Conservation (phyloP, 2,797 vertebrate genomes). For the Sphenopsis melanotis region DNA sequence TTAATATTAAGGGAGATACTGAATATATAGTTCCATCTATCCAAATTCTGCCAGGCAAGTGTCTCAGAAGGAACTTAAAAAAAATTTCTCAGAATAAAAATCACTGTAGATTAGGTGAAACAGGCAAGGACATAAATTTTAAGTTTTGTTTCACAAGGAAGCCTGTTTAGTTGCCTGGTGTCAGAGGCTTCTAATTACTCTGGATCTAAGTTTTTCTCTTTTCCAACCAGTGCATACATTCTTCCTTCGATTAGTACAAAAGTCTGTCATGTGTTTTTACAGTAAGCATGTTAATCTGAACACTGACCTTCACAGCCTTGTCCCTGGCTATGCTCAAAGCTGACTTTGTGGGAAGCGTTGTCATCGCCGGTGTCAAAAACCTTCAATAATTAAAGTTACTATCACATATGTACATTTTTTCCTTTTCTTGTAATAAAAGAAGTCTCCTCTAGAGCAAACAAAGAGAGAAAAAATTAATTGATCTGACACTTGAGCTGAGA, state of each 20-base stretch:
- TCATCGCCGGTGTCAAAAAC: slow-evolving; percentile 50
- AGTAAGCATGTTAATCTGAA: slow-evolving; percentile 44
- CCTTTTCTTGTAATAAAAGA: slow-evolving; percentile 62
- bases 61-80: not conserved
- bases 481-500: slow-evolving; percentile 64
- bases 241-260: not conserved
- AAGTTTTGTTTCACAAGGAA: not conserved
- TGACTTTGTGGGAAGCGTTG: slow-evolving; percentile 54
- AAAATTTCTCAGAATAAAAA: not conserved
- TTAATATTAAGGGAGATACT: not conserved
- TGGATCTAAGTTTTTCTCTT: not conserved
- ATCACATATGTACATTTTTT: slow-evolving; percentile 40
- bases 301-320: slow-evolving; percentile 51
- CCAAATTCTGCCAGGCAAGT: not conserved
- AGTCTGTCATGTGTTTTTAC: slow-evolving; percentile 1
- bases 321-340: slow-evolving; percentile 46
- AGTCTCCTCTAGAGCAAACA: slow-evolving; percentile 68
- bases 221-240: not conserved
- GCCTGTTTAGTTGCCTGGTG: not conserved
- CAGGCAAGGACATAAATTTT: not conserved
- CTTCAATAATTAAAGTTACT: slow-evolving; percentile 70
- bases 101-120: not conserved
- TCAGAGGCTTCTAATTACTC: not conserved
- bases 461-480: slow-evolving; percentile 69
- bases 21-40: not conserved